Conservation (phyloP, 2,888 invertebrate species). For the Fabriciana adippe region DNA sequence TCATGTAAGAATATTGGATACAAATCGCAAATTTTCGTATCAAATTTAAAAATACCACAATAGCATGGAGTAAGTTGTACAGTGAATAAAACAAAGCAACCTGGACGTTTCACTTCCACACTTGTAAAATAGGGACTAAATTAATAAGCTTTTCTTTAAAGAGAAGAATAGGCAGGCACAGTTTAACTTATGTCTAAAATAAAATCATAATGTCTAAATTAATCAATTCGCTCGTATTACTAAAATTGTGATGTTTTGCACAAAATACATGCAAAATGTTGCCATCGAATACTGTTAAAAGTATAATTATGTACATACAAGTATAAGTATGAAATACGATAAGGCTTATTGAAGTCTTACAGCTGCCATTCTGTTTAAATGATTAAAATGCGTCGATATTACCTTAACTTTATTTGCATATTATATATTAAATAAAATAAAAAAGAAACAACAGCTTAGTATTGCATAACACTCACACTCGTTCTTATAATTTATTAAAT, state of each 20-base stretch:
- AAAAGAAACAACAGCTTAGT: conserved; percentile 58
- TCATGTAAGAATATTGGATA: conserved; percentile 76
- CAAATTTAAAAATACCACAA: conserved; percentile 76
- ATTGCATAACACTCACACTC: conserved; percentile 67
- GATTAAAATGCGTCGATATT: conserved; percentile 29
- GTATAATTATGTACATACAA: conserved; percentile 42
- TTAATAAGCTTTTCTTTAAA: conserved; percentile 44
- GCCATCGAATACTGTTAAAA: conserved; percentile 41
- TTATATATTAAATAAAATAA: conserved; percentile 53
- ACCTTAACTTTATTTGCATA: conserved; percentile 43
- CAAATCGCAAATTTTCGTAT: conserved; percentile 74
- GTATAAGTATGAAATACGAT: conserved; percentile 24
- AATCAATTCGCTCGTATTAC: conserved; percentile 68
- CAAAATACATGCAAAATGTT: conserved; percentile 38
- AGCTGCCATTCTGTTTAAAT: conserved; percentile 40
- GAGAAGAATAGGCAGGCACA: conserved; percentile 63
- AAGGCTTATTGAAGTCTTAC: conserved; percentile 29
- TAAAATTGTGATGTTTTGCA: conserved; percentile 66
- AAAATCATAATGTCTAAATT: conserved; percentile 62
- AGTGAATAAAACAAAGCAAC: conserved; percentile 64
- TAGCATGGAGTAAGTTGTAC: conserved; percentile 71
- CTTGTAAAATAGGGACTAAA: conserved; percentile 47
- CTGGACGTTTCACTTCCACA: conserved; percentile 46
- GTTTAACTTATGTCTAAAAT: conserved; percentile 62
- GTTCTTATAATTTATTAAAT: conserved; percentile 64